Evolutionary conservation across 2,797 vertebrate species (phyloP), one percentile per base, ranked within the genome.

Genomic region (Yasuhikotakia modesta): DNA sequence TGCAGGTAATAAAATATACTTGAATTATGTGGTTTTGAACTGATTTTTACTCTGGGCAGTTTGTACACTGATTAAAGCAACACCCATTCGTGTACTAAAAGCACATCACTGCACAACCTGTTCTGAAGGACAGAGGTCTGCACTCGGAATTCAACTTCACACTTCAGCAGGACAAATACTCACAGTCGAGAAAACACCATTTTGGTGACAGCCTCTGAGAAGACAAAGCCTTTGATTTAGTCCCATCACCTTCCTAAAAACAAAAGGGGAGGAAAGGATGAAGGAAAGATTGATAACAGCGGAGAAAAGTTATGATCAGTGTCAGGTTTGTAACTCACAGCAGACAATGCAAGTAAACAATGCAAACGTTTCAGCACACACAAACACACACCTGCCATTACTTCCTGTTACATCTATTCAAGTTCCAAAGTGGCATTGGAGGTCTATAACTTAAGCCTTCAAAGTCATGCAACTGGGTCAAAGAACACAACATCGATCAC

Each of bases 181-280:
- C 85, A 96, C 95, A 95, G 70, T 96, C 95, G 30, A 96, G 85
- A 86, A 96, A 96, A 82, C 95, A 96, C 95, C 95, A 96, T 86
- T 95, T 96, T 17, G 94, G 92, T 0, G 95, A 96, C 46, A 96
- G 87, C 75, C 93, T 95, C 88, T 95, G 95, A 67, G 92, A 94
- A 0, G 91, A 92, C 0, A 89, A 82, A 3, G 88, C 92, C 86
- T 92, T 94, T 0, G 91, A 88, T 87, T 90, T 94, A 84, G 87
- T 88, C 83, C 92, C 92, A 19, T 95, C 93, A 0, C 91, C 92
- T 83, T 95, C 94, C 95, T 96, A 84, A 6, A 58, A 70, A 75
- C 71, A 13, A 81, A 22, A 45, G 19, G 10, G 63, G 43, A 46
- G 55, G 17, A 50, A 71, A 14, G 52, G n/a, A 53, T 21, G 32